Conservation (phyloP, 2,113 vertebrate species). For the Chloebia gouldiae region DNA sequence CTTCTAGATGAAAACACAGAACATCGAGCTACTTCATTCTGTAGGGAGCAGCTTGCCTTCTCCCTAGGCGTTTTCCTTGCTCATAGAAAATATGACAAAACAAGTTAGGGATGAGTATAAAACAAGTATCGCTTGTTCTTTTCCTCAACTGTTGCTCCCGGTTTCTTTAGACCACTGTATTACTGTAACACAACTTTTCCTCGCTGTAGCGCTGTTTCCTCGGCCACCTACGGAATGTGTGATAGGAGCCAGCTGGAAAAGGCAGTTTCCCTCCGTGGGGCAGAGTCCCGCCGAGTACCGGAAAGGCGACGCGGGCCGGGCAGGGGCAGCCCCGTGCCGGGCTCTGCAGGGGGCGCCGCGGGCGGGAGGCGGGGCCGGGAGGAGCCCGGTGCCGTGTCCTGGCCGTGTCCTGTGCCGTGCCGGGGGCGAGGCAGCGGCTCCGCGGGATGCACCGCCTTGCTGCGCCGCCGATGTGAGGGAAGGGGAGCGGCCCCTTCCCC, state of each 20-base stretch:
- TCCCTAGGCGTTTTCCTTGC: not conserved
- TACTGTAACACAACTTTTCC: not conserved
- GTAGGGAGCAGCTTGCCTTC: not conserved
- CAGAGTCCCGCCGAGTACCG: not conserved
- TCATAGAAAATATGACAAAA: not conserved
- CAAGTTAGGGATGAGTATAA: not conserved
- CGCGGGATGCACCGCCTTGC: not conserved
- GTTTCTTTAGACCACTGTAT: not conserved
- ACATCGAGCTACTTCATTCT: not conserved
- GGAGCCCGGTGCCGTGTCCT: not conserved
- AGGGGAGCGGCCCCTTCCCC: not conserved
- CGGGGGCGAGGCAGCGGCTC: not conserved
- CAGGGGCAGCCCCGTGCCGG: not conserved
- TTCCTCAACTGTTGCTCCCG: accelerated
- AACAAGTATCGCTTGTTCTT: not conserved
- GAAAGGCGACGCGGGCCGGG: accelerated
- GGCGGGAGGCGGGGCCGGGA: not conserved
- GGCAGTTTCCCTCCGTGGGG: accelerated
- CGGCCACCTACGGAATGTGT: accelerated
- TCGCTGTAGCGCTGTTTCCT: not conserved
- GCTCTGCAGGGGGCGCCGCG: not conserved
- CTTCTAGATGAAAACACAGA: not conserved
- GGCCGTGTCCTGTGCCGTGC: not conserved
- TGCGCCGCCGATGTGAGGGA: not conserved
- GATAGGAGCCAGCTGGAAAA: not conserved